A percentile compares a stretch with the other conserved stretches of the same genome.
Evolutionary conservation across 2,888 invertebrate genomes (phyloP).

Genomic region (Deilephila porcellus): DNA sequence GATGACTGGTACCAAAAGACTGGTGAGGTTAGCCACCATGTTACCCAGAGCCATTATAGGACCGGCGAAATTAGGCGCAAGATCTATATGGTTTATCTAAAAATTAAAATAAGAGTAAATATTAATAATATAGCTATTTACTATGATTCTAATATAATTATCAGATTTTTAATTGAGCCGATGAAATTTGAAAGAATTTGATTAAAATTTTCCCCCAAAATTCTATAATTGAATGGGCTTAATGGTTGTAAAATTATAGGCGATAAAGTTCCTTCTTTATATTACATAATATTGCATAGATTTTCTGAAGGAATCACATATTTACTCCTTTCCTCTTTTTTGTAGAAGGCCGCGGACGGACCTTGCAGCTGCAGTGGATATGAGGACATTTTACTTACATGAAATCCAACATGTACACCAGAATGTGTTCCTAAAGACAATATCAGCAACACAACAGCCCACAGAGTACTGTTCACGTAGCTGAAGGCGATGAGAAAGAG

Average conservation of each 20-base stretch:
- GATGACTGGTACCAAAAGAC: slow-evolving; percentile 88
- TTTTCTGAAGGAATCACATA: too few relatives aligned
- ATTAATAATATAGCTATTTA: not conserved
- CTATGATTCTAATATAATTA: too few relatives aligned
- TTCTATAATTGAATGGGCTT: too few relatives aligned
- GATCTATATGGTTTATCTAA: slow-evolving; percentile 90
- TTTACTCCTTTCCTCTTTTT: too few relatives aligned
- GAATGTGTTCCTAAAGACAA: slow-evolving; percentile 86
- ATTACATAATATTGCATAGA: too few relatives aligned
- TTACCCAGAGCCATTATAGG: slow-evolving; percentile 92
- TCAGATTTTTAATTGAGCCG: too few relatives aligned
- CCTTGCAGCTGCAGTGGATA: too few relatives aligned
- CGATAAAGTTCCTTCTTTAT: too few relatives aligned
- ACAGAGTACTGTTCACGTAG: slow-evolving; percentile 60
- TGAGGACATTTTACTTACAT: slow-evolving; percentile 64
- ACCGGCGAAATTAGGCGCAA: slow-evolving; percentile 92
- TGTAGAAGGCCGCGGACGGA: too few relatives aligned
- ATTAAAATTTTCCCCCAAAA: too few relatives aligned
- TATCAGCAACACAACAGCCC: slow-evolving; percentile 82
- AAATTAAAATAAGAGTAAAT: not conserved
- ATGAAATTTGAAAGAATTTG: too few relatives aligned
- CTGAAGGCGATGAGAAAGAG: slow-evolving; percentile 79
- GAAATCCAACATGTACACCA: slow-evolving; percentile 86
- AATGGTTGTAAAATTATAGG: too few relatives aligned
- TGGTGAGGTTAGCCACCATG: slow-evolving; percentile 88